These are phyloP conservation scores for Atlantisia rogersi DNA, from an alignment of 2,113 vertebrate species.

Conservation along the genomic window DNA sequence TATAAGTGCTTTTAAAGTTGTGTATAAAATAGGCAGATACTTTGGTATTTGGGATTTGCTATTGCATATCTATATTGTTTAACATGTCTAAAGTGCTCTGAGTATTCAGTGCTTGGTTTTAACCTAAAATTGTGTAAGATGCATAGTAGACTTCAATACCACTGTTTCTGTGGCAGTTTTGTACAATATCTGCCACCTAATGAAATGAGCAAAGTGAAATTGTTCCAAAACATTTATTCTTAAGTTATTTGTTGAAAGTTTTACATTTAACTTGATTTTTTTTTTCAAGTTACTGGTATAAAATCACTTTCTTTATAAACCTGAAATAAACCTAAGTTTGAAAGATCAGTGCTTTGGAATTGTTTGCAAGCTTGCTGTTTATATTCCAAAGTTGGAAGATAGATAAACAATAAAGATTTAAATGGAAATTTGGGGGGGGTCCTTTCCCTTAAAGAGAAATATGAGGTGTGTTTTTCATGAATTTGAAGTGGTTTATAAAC, in stretches of 20 bases:
- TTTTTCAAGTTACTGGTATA: conserved; percentile 50
- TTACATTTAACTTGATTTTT: conserved; percentile 52
- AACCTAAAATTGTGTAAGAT: conserved; percentile 8
- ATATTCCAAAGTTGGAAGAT: not conserved
- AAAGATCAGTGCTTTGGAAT: not conserved
- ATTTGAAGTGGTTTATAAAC: not conserved
- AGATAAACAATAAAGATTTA: not conserved
- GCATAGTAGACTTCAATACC: conserved; percentile 9
- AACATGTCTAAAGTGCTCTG: conserved; percentile 33
- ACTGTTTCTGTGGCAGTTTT: conserved; percentile 48
- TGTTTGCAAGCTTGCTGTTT: not conserved
- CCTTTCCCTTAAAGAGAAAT: not conserved
- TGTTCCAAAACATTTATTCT: conserved; percentile 1
- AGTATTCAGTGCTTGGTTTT: conserved; percentile 57
- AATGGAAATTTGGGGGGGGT: not conserved
- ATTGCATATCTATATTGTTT: not conserved
- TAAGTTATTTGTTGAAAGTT: conserved; percentile 47
- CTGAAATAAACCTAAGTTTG: conserved; percentile 41
- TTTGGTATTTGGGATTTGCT: conserved; percentile 1
- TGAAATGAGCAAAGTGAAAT: conserved; percentile 27
- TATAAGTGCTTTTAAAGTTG: conserved; percentile 27
- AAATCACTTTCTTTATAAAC: conserved; percentile 25
- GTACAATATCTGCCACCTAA: conserved; percentile 28
- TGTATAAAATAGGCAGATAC: conserved; percentile 29
- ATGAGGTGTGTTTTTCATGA: not conserved